Conservation (phyloP, 2,797 vertebrate genomes). For the Triplophysa yarkandensis region DNA sequence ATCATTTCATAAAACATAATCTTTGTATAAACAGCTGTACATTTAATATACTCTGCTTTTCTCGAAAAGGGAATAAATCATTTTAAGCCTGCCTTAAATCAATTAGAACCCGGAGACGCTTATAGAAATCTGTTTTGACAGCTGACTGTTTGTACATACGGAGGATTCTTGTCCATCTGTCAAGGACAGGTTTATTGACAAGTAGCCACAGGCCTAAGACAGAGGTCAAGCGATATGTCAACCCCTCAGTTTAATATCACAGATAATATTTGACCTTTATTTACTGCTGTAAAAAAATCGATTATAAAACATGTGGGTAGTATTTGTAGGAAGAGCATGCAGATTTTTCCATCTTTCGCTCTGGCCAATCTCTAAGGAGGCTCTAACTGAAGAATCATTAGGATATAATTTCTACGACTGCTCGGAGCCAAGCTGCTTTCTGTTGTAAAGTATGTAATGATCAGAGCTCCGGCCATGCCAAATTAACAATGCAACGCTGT, state of each 20-base stretch:
- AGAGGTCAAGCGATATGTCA: conserved; percentile 49
- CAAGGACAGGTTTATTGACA: conserved; percentile 52
- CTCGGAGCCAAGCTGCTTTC: conserved; percentile 67
- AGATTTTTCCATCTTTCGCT: conserved; percentile 20
- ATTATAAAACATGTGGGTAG: background rate
- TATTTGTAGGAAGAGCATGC: background rate
- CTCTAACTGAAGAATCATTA: conserved; percentile 56
- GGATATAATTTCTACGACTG: conserved; percentile 53
- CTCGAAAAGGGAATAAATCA: conserved; percentile 27
- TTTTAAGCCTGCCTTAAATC: conserved; percentile 48
- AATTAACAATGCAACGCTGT: conserved; percentile 84
- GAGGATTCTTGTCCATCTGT: conserved; percentile 45
- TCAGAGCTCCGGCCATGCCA: conserved; percentile 79
- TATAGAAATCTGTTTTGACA: conserved; percentile 56
- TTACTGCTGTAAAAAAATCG: conserved; percentile 8
- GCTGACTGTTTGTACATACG: conserved; percentile 50
- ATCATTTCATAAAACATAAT: background rate
- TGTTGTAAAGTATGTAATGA: conserved; percentile 84
- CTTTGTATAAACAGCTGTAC: background rate
- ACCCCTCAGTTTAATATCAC: conserved; percentile 30
- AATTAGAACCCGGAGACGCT: conserved; percentile 39
- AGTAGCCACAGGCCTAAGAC: conserved; percentile 33
- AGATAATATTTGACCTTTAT: conserved; percentile 45
- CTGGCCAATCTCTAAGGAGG: conserved; percentile 34
- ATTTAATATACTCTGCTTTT: conserved; percentile 14